Evolutionary conservation across 2,888 invertebrate genomes (phyloP).

Genomic region (Sepiola atlantica): DNA sequence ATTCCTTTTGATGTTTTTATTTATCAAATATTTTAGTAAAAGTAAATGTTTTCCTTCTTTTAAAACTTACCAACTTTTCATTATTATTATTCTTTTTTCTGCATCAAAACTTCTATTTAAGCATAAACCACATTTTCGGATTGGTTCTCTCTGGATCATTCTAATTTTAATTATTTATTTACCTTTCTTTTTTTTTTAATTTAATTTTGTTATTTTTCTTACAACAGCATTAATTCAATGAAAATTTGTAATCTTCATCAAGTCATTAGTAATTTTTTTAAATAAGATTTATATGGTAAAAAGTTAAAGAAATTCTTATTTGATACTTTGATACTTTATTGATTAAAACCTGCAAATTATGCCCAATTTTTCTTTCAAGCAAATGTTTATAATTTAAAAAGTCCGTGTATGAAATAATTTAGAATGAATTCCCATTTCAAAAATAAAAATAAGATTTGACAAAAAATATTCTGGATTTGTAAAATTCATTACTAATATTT

Average conservation of each 20-base stretch:
- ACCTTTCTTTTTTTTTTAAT: neutral
- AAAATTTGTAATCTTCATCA: neutral
- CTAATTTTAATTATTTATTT: neutral
- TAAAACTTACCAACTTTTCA: neutral
- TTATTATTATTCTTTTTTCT: neutral
- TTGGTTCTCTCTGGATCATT: too few relatives aligned
- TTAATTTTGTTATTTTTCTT: neutral
- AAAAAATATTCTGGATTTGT: too few relatives aligned
- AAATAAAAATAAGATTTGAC: too few relatives aligned
- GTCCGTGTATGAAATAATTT: too few relatives aligned
- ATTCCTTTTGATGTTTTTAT: neutral
- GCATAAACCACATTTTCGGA: neutral
- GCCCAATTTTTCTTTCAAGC: neutral
- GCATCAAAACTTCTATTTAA: neutral
- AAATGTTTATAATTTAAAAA: too few relatives aligned
- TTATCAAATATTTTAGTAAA: neutral
- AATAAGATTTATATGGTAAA: neutral
- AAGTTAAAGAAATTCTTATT: neutral
- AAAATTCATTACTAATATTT: too few relatives aligned
- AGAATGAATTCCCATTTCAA: too few relatives aligned
- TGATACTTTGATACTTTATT: too few relatives aligned
- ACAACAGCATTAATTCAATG: neutral
- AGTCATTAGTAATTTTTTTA: neutral
- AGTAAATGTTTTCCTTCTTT: neutral
- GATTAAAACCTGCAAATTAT: neutral